These are phyloP conservation scores for Rissa tridactyla DNA, from an alignment of 2,113 vertebrate species.

Conservation along the genomic window DNA sequence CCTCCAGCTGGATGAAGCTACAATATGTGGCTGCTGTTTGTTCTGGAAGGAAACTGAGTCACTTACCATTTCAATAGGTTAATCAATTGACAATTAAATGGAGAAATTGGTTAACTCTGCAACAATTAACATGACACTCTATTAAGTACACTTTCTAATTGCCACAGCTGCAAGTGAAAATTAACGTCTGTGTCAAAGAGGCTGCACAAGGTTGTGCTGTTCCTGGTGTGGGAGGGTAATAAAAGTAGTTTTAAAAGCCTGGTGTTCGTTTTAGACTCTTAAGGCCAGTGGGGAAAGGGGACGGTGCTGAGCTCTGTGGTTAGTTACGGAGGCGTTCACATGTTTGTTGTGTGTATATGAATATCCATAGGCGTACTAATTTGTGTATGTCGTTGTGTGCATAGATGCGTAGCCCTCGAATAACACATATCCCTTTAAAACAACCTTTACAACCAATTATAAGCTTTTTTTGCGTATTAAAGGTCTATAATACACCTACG, in stretches of 20 bases:
- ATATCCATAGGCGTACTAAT: background rate
- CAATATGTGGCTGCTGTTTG: constrained; percentile 77
- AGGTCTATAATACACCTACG: background rate
- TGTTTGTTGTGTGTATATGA: background rate
- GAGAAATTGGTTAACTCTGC: constrained; percentile 86
- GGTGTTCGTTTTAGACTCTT: constrained; percentile 49
- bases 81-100: constrained; percentile 89
- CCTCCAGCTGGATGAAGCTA: constrained; percentile 74
- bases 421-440: background rate
- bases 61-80: constrained; percentile 91
- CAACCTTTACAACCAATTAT: background rate
- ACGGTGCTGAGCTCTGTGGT: background rate
- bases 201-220: constrained; percentile 21
- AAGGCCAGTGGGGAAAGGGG: background rate
- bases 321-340: background rate
- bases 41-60: constrained; percentile 87
- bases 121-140: constrained; percentile 87
- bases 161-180: constrained; percentile 80
- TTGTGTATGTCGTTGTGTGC: rapidly evolving
- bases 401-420: background rate
- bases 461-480: background rate
- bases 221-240: constrained; percentile 46
- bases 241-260: constrained; percentile 53
- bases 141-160: constrained; percentile 88
- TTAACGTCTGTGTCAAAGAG: constrained; percentile 65